Base-by-base conservation (phyloP, 2,797 vertebrate genomes). In the Meda fulgida region DNA sequence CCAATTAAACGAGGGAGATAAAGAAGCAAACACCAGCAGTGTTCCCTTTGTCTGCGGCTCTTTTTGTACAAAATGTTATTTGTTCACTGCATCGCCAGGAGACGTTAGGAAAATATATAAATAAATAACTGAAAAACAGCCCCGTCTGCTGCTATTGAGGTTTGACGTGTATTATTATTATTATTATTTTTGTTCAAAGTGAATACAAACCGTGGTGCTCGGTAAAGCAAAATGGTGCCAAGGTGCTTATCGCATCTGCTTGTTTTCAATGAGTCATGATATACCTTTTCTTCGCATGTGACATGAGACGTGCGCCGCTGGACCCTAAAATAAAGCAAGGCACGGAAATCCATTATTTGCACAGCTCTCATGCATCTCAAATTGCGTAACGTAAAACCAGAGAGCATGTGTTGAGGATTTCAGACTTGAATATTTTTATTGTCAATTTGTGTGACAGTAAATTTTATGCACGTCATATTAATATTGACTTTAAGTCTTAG, bases 1-100 rank as follows among this genome's bases (percentile, higher is more conserved):
- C 91, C 92, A 93, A 93, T 94, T 94, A 93, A 92, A 91, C 89
- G 26, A 36, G 80, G 26, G 16, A 51, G 84, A 85, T 90, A 86
- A 92, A 91, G 89, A 92, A 85, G 88, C 88, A 91, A 93, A 92
- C 87, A 89, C 78, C 81, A 81, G 13, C 3, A 46, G 73, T 79
- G 83, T 81, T 79, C 90, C 85, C 85, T 90, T 92, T 89, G 86
- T 92, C 83, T 87, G 83, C 53, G 66, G 18, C 82, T 84, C 85
- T 87, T 80, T 86, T 81, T 73, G 76, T 89, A 84, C 84, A 87
- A 88, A 36, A 73, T 86, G 77, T 76, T 85, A 81, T 91, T 90
- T 92, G 90, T 87, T 89, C 81, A 7, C 51, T 60, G 84, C 73
- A 48, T 73, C 78, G 88, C 80, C 69, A 85, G 80, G 86, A 89